These are phyloP conservation scores for Bradypus variegatus DNA, from an alignment of 2,797 vertebrate species.

Conservation along the genomic window DNA sequence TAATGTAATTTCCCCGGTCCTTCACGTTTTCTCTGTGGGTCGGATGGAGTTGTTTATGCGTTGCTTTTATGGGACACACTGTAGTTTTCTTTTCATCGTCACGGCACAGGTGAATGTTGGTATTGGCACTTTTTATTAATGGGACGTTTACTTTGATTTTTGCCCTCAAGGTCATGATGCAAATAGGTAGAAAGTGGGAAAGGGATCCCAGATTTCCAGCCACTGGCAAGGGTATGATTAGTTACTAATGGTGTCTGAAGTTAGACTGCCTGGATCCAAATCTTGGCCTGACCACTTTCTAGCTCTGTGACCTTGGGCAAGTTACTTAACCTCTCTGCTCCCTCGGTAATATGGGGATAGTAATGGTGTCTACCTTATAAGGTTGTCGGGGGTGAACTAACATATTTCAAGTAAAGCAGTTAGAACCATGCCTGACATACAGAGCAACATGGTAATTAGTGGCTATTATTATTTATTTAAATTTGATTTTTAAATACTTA, in stretches of 20 bases:
- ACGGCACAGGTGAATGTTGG: not conserved
- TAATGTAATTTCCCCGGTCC: not conserved
- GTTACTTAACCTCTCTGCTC: not conserved
- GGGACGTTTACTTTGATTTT: not conserved
- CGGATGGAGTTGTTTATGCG: not conserved
- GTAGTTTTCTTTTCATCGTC: not conserved
- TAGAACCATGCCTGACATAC: not conserved
- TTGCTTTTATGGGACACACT: not conserved
- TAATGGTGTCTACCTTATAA: not conserved
- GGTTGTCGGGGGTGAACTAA: not conserved
- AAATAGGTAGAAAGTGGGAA: not conserved
- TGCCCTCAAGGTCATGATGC: conserved; percentile 53
- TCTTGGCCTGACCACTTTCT: not conserved
- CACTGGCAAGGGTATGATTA: not conserved
- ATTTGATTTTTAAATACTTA: not conserved
- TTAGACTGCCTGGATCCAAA: not conserved
- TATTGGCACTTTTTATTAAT: not conserved
- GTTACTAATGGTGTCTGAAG: not conserved
- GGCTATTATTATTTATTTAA: not conserved
- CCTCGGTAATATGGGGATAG: not conserved
- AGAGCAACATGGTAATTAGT: not conserved
- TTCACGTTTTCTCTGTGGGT: not conserved
- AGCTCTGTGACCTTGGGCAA: conserved; percentile 46
- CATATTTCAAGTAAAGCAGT: not conserved
- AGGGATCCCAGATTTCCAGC: not conserved